phyloP scores from a whole-genome alignment of 2,888 invertebrate species.

The Eilema depressum region DNA sequence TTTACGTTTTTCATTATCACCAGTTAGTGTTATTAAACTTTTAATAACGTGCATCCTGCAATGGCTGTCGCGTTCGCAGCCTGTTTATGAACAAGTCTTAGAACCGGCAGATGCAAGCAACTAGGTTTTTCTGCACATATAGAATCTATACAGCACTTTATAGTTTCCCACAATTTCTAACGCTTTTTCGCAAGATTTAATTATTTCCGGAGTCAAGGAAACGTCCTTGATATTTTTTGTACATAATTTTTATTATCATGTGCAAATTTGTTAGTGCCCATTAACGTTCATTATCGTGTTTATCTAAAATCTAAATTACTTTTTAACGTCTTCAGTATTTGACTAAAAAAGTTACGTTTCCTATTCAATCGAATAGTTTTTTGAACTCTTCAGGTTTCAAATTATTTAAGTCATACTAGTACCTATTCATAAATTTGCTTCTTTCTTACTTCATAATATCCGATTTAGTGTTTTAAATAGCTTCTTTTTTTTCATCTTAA shows the following conservation, averaged over 20 bases:
- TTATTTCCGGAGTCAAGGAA: constrained; percentile 49
- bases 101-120: constrained; percentile 54
- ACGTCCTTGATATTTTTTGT: constrained; percentile 36
- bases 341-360: constrained; percentile 3
- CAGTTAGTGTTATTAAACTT: constrained; percentile 62
- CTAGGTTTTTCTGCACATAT: constrained; percentile 28
- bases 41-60: constrained; percentile 72
- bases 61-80: constrained; percentile 57
- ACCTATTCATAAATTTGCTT: no score
- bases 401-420: neutral
- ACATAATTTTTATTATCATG: constrained; percentile 9
- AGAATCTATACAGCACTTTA: constrained; percentile 43
- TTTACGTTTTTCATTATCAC: constrained; percentile 47
- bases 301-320: constrained; percentile 17
- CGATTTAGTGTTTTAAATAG: neutral
- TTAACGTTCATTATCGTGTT: constrained; percentile 11
- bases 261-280: constrained; percentile 15
- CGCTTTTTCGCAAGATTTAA: constrained; percentile 32
- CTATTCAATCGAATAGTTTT: neutral
- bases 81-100: constrained; percentile 67
- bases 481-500: neutral
- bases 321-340: neutral
- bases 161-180: constrained; percentile 21
- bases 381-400: neutral
- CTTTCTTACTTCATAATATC: no score